Conservation (phyloP, 92 coral and sea anemone genomes). For the Anthopleura xanthogrammica region DNA sequence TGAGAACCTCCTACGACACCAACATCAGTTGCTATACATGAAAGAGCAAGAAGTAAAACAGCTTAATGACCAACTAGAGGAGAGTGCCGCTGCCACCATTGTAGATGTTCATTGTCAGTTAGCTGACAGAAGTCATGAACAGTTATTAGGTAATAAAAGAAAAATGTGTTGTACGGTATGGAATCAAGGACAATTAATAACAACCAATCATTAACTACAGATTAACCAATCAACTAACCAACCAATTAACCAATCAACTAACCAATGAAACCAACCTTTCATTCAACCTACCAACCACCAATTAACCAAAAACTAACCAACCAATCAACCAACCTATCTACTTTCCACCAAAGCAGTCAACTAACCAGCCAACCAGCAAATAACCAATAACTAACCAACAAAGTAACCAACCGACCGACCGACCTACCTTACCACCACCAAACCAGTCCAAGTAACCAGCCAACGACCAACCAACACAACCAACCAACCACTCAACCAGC, state of each 20-base stretch:
- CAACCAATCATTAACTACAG: too few relatives aligned
- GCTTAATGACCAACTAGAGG: conserved; percentile 64
- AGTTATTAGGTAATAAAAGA: conserved; percentile 67
- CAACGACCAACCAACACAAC: too few relatives aligned
- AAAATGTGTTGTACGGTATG: neutral
- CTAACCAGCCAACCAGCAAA: too few relatives aligned
- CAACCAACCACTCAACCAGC: too few relatives aligned
- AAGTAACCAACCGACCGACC: too few relatives aligned
- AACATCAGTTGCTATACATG: conserved; percentile 89
- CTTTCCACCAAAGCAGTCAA: neutral
- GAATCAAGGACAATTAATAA: too few relatives aligned
- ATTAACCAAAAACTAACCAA: neutral
- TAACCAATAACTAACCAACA: too few relatives aligned
- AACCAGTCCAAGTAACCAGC: too few relatives aligned
- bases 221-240: too few relatives aligned
- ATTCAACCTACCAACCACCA: neutral
- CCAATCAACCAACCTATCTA: neutral
- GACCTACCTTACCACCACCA: too few relatives aligned
- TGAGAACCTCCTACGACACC: conserved; percentile 89
- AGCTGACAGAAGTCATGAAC: conserved; percentile 97
- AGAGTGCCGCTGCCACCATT: conserved; percentile 71
- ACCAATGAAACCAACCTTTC: too few relatives aligned
- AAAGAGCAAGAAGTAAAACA: conserved; percentile 96
- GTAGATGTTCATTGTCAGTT: conserved; percentile 95
- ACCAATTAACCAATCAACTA: too few relatives aligned